A percentile compares a stretch with the other conserved stretches of the same genome.
phyloP scores from a whole-genome alignment of 2,888 invertebrate species.

The Campaea margaritaria region DNA sequence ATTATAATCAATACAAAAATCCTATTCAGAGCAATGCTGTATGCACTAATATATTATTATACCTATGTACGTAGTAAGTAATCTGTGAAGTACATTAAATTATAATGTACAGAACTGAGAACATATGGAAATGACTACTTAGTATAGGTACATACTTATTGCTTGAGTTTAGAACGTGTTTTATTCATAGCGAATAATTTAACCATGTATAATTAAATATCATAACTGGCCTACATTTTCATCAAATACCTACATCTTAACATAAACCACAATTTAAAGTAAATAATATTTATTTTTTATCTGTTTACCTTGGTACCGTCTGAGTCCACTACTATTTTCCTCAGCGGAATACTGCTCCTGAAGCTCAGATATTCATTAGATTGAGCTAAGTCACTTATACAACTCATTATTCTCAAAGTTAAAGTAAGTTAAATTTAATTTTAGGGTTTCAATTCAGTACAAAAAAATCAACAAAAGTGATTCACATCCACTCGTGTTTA shows the following conservation, averaged over 20 bases:
- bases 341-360: conserved; percentile 90
- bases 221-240: not conserved
- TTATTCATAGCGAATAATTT: not conserved
- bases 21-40: too few relatives aligned
- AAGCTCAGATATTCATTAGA: conserved; percentile 92
- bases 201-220: not conserved
- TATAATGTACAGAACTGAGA: too few relatives aligned
- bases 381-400: conserved; percentile 89
- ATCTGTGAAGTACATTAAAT: too few relatives aligned
- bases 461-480: conserved; percentile 4
- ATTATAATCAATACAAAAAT: too few relatives aligned
- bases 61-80: too few relatives aligned
- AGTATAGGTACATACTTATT: too few relatives aligned
- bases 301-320: conserved; percentile 89
- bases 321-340: conserved; percentile 92
- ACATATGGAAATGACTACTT: too few relatives aligned
- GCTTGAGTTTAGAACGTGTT: too few relatives aligned
- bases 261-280: too few relatives aligned
- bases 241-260: too few relatives aligned
- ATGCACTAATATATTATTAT: too few relatives aligned
- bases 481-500: conserved; percentile 8
- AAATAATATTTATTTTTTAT: not conserved
- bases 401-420: conserved; percentile 82
- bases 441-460: not conserved
- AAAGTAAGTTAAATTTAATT: not conserved